phyloP scores from a whole-genome alignment of 2,888 invertebrate species.

The Andrena bicolor region DNA sequence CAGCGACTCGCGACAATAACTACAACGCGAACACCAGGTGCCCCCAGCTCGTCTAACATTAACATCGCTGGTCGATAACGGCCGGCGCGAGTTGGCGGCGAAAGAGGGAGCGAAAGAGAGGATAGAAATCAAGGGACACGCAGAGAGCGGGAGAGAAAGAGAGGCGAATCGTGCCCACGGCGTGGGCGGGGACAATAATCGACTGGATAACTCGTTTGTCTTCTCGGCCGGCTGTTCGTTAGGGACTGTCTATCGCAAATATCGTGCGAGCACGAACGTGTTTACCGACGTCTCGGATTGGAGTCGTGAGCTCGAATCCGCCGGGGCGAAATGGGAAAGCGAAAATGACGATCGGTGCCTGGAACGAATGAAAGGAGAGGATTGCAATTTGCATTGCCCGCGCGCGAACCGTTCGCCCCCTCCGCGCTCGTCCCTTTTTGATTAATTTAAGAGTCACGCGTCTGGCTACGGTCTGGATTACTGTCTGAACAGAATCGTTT shows the following conservation, averaged over 20 bases:
- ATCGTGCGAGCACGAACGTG: constrained; percentile 69
- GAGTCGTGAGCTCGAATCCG: constrained; percentile 70
- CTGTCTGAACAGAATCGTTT: constrained; percentile 16
- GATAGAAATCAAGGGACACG: constrained; percentile 7
- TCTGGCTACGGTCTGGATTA: constrained; percentile 17
- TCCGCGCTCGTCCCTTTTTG: constrained; percentile 31
- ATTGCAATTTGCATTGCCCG: constrained; percentile 75
- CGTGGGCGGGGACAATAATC: constrained; percentile 74
- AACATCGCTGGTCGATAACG: constrained; percentile 71
- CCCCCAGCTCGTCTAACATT: constrained; percentile 71
- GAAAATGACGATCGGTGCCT: constrained; percentile 68
- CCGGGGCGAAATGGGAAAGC: constrained; percentile 63
- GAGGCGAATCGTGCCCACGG: constrained; percentile 48
- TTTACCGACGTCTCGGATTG: constrained; percentile 71
- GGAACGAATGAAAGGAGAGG: constrained; percentile 60
- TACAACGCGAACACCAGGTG: constrained; percentile 69
- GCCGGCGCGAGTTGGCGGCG: constrained; percentile 24
- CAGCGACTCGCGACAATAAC: constrained; percentile 72
- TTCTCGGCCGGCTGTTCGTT: constrained; percentile 70
- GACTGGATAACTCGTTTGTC: constrained; percentile 75
- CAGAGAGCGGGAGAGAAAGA: constrained; percentile 1
- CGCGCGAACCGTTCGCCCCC: constrained; percentile 35
- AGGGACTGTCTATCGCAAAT: constrained; percentile 72
- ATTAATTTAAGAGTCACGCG: constrained; percentile 57
- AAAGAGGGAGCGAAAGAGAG: constrained; percentile 34